These are phyloP conservation scores for Cryptocephalus moraei DNA, from an alignment of 2,888 invertebrate genomes.

Conservation along the genomic window DNA sequence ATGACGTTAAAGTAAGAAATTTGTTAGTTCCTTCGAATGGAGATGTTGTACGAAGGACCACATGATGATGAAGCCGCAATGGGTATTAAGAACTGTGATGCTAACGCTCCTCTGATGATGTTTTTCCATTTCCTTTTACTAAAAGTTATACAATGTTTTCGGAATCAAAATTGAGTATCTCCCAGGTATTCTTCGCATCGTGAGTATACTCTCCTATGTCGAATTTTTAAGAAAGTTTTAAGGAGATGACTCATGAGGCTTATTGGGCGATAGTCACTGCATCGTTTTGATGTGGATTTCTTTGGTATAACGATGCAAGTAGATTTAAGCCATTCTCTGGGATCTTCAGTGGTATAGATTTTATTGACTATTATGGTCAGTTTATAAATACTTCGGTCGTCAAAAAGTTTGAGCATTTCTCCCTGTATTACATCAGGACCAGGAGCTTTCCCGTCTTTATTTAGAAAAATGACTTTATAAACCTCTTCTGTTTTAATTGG, in stretches of 20 bases:
- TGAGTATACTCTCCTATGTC: neutral
- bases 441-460: too few relatives aligned
- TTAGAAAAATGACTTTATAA: neutral
- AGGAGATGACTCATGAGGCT: neutral
- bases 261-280: conserved; percentile 1
- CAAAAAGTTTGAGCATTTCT: too few relatives aligned
- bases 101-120: conserved; percentile 98
- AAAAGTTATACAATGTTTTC: too few relatives aligned
- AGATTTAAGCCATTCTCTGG: neutral
- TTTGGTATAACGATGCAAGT: neutral
- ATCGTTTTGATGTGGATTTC: neutral
- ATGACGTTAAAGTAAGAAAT: too few relatives aligned
- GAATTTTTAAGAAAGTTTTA: neutral
- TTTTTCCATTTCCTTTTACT: too few relatives aligned
- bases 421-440: too few relatives aligned
- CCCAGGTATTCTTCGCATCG: neutral
- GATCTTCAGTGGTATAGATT: neutral
- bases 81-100: conserved; percentile 70
- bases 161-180: neutral
- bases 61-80: conserved; percentile 78
- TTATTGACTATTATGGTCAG: too few relatives aligned
- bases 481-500: too few relatives aligned
- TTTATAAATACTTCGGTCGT: too few relatives aligned
- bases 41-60: conserved; percentile 99
- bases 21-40: conserved; percentile 76